Base-by-base conservation (phyloP, 2,797 vertebrate genomes). In the Tamandua tetradactyla region DNA sequence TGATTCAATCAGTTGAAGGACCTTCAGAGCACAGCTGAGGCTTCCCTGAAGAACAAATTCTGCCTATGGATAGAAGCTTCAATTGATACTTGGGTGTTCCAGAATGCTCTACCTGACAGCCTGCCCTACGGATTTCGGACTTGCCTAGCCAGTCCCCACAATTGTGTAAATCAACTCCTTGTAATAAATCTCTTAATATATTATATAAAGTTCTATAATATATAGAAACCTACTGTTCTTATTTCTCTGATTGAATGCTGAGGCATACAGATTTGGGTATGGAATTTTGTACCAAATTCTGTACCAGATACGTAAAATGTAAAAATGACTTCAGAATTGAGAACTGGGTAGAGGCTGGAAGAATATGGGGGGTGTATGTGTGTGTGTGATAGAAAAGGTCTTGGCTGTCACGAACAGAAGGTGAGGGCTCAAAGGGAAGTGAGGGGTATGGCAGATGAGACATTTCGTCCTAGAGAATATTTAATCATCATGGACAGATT, bases 291-390 rank as follows among this genome's bases (percentile, higher is more conserved):
- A 49, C 47, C 47, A 49, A 49, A 49, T 49, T 49, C 47, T 49
- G 9, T 78, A 74, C 82, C 35, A 68, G 22, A 88, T 57, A 32
- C 6, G 3, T 75, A n/a, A 17, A 75, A 66, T 20, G 64, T 66
- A 7, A 37, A 72, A 14, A 13, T 52, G 35, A 7, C 35, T 59
- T 94, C 94, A 76, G 69, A n/a, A 55, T 27, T 68, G 68, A 20
- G 9, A 49, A n/a, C 14, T 12, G 52, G 25, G 25, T 22, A 79
- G 37, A 61, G 71, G 12, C 35, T 83, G 64, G 62, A 89, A 75
- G 78, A 93, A 87, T 74, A 81, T 49, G 69, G 47, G 88, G 47
- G n/a, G n/a, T n/a, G n/a, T n/a, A n/a, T n/a, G n/a, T n/a, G n/a
- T n/a, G 52, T 37, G 17, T 22, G 23, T 62, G 35, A 20, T n/a